phyloP scores from a whole-genome alignment of 2,113 vertebrate species.

The Trochalopteron elliotii region DNA sequence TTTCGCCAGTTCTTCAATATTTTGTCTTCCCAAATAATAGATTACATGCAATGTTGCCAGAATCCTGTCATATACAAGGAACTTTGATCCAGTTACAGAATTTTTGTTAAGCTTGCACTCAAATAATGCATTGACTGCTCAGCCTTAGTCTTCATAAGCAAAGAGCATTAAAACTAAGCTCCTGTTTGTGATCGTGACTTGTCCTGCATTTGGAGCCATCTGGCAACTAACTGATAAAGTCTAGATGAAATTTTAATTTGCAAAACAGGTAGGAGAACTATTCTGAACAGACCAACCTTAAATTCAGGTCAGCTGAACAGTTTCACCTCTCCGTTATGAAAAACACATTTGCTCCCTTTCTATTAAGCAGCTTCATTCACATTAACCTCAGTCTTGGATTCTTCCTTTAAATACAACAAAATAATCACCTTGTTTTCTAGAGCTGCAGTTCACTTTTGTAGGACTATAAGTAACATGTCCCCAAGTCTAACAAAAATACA shows the following conservation, averaged over 20 bases:
- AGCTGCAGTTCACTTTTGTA: not conserved
- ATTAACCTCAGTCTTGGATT: not conserved
- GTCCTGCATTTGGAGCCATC: not conserved
- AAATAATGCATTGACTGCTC: not conserved
- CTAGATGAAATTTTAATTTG: not conserved
- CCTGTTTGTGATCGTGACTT: not conserved
- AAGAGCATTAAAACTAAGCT: not conserved
- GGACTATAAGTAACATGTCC: not conserved
- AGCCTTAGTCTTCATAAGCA: not conserved
- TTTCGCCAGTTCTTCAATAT: not conserved
- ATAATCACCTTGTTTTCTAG: not conserved
- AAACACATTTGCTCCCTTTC: not conserved
- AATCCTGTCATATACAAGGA: not conserved
- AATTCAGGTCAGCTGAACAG: not conserved
- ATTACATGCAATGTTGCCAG: not conserved
- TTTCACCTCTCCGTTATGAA: not conserved
- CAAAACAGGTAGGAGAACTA: not conserved
- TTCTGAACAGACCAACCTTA: not conserved
- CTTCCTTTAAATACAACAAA: not conserved
- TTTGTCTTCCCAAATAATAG: conserved; percentile 31
- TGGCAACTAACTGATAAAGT: not conserved
- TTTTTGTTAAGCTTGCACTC: not conserved
- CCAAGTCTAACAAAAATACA: not conserved
- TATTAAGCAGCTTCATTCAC: not conserved
- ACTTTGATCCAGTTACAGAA: conserved; percentile 10